Evolutionary conservation across 2,888 invertebrate species (phyloP).

Genomic region (Calameuta filiformis): DNA sequence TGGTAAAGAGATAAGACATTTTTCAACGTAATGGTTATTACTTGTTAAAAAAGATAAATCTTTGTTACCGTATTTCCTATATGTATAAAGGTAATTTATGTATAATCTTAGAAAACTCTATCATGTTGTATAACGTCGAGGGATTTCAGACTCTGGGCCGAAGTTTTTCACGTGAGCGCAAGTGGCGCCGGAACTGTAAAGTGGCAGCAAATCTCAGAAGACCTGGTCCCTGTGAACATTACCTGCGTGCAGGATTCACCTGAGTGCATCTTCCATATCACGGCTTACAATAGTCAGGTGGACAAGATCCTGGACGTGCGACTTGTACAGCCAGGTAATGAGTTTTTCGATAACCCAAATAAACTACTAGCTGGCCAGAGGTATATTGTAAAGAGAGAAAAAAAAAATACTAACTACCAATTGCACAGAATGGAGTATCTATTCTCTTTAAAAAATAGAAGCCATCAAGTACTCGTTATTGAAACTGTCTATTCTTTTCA

Average conservation of each 20-base stretch:
- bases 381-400: background rate
- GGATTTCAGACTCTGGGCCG: slow-evolving; percentile 91
- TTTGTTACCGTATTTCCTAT: background rate
- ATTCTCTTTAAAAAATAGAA: background rate
- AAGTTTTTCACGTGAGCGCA: slow-evolving; percentile 97
- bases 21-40: background rate
- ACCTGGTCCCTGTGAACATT: slow-evolving; percentile 98
- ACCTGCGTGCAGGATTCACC: slow-evolving; percentile 97
- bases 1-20: background rate
- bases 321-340: slow-evolving; percentile 93
- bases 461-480: background rate
- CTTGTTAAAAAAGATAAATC: background rate
- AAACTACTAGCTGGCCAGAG: background rate
- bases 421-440: background rate
- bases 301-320: slow-evolving; percentile 98
- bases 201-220: slow-evolving; percentile 98
- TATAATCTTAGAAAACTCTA: background rate
- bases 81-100: background rate
- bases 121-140: slow-evolving; percentile 8
- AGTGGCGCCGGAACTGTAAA: slow-evolving; percentile 92
- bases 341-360: background rate
- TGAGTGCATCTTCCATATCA: slow-evolving; percentile 97
- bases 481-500: background rate
- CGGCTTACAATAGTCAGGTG: slow-evolving; percentile 98
- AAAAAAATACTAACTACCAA: background rate